Percentiles rank a stretch among this genome's conserved stretches.
These are phyloP conservation scores for Latheticus oryzae DNA, from an alignment of 2,888 invertebrate species.

Conservation along the genomic window DNA sequence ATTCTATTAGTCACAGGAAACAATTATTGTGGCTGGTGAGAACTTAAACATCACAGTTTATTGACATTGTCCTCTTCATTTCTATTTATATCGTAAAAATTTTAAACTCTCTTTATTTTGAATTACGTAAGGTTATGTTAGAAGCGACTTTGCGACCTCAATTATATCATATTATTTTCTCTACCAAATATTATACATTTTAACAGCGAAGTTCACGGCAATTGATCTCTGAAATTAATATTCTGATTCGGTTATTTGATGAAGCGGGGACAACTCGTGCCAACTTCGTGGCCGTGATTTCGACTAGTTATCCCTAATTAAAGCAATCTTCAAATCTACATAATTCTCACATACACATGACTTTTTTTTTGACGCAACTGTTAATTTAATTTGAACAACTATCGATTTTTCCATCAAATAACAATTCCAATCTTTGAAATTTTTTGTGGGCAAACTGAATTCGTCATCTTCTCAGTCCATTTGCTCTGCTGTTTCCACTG, in stretches of 20 bases:
- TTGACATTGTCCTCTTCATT: slow-evolving; percentile 10
- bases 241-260: slow-evolving; percentile 8
- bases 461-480: no score
- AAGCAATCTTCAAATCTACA: slow-evolving; percentile 1
- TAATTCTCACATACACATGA: no score
- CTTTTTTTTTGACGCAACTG: slow-evolving; percentile 25
- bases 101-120: background rate
- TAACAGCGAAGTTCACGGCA: slow-evolving; percentile 17
- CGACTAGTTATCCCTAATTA: slow-evolving; percentile 4
- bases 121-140: slow-evolving; percentile 18
- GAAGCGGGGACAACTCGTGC: slow-evolving; percentile 25
- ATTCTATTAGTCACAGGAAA: slow-evolving; percentile 21
- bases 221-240: slow-evolving; percentile 28
- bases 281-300: slow-evolving; percentile 15
- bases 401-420: background rate
- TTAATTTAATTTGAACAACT: slow-evolving; percentile 5
- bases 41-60: slow-evolving; percentile 17
- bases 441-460: no score
- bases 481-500: no score
- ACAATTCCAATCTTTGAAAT: no score
- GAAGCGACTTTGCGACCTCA: slow-evolving; percentile 8
- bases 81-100: slow-evolving; percentile 11
- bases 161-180: slow-evolving; percentile 8
- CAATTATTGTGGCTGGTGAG: slow-evolving; percentile 11
- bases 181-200: slow-evolving; percentile 17